A percentile compares a stretch with the other conserved stretches of the same genome.
Evolutionary conservation across 2,113 vertebrate genomes (phyloP).

Genomic region (Pardalotus punctatus): DNA sequence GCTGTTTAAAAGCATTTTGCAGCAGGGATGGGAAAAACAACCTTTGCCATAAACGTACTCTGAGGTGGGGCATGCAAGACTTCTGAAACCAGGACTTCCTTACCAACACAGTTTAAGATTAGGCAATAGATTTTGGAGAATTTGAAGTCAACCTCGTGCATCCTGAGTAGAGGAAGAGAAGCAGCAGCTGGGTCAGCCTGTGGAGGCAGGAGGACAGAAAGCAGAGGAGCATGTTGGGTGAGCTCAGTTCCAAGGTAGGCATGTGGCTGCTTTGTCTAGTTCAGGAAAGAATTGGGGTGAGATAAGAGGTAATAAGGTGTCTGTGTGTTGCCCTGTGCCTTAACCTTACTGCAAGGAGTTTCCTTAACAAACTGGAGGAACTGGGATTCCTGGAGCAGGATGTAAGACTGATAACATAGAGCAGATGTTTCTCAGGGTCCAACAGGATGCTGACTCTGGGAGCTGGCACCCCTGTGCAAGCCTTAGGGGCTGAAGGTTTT

Average conservation of each 20-base stretch:
- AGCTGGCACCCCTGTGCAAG: neutral
- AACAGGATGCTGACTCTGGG: neutral
- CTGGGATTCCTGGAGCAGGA: neutral
- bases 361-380: neutral
- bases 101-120: neutral
- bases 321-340: neutral
- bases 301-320: conserved; percentile 24
- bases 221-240: neutral
- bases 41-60: neutral
- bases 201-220: neutral
- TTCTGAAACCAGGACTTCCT: neutral
- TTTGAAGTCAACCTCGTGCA: neutral
- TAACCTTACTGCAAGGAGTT: neutral
- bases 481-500: neutral
- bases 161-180: neutral
- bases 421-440: neutral
- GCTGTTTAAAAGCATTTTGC: neutral
- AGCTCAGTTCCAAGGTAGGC: neutral
- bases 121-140: neutral
- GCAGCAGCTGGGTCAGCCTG: neutral
- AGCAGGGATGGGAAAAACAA: neutral
- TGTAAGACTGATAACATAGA: neutral
- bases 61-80: neutral
- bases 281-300: conserved; percentile 19
- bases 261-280: neutral